A percentile compares a stretch with the other conserved stretches of the same genome.
Conservation (phyloP, 2,797 vertebrate genomes). For the Heterohyrax brucei region DNA sequence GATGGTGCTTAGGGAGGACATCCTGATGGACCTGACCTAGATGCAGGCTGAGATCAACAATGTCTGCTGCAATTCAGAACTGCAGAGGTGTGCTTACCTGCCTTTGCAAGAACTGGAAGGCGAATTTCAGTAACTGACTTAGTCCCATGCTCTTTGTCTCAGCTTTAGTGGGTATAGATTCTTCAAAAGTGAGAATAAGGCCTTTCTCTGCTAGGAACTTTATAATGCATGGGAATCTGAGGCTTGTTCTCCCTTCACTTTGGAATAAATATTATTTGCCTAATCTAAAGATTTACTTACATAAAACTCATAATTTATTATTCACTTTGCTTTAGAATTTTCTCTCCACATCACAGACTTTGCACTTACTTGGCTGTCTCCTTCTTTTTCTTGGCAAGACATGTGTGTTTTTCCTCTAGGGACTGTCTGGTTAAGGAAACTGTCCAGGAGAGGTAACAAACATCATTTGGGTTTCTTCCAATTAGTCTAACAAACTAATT, state of each 20-base stretch:
- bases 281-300: background rate
- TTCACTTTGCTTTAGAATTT: background rate
- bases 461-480: background rate
- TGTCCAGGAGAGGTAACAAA: background rate
- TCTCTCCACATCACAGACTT: background rate
- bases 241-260: background rate
- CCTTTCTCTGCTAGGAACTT: rapidly evolving
- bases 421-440: background rate
- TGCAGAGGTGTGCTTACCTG: background rate
- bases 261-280: background rate
- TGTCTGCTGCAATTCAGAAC: background rate
- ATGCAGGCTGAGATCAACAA: background rate
- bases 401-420: background rate
- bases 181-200: background rate
- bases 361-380: background rate
- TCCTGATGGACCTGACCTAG: background rate
- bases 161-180: background rate
- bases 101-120: background rate
- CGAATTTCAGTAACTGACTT: background rate
- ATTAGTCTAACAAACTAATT: background rate
- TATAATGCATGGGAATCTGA: rapidly evolving
- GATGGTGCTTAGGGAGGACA: background rate
- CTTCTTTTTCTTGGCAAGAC: background rate
- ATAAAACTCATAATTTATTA: background rate
- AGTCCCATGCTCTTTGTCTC: background rate